Percentiles rank a stretch among this genome's conserved stretches.
These are phyloP conservation scores for Rutpela maculata DNA, from an alignment of 2,888 invertebrate genomes.

Conservation along the genomic window DNA sequence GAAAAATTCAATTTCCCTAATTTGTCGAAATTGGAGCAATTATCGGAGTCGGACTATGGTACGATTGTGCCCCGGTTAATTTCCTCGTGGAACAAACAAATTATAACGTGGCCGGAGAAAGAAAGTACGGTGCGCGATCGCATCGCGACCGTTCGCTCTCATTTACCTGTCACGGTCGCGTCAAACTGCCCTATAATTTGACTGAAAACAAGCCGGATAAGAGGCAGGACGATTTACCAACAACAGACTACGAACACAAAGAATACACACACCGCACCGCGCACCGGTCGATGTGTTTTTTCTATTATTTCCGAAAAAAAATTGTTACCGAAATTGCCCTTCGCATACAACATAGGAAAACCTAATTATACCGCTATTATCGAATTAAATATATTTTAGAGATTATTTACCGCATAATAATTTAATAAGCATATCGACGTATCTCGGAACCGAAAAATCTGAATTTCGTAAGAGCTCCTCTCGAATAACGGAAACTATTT, in stretches of 20 bases:
- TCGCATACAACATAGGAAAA: constrained; percentile 22
- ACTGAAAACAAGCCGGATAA: constrained; percentile 68
- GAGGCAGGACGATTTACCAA: constrained; percentile 69
- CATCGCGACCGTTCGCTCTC: constrained; percentile 62
- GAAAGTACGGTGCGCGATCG: constrained; percentile 56
- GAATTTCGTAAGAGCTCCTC: constrained; percentile 26
- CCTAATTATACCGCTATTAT: constrained; percentile 55
- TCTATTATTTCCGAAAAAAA: constrained; percentile 45
- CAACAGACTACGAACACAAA: constrained; percentile 68
- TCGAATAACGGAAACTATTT: constrained; percentile 26
- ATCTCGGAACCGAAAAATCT: constrained; percentile 38
- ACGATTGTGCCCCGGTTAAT: constrained; percentile 48
- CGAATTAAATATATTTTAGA: constrained; percentile 57
- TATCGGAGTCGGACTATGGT: constrained; percentile 28
- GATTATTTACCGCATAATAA: constrained; percentile 53
- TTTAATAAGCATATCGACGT: constrained; percentile 58
- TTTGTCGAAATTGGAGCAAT: constrained; percentile 39
- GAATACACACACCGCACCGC: constrained; percentile 62
- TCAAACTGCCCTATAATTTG: constrained; percentile 72
- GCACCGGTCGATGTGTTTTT: constrained; percentile 57
- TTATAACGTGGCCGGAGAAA: constrained; percentile 43
- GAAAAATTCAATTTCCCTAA: constrained; percentile 38
- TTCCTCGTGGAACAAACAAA: constrained; percentile 52
- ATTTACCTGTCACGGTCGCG: constrained; percentile 72
- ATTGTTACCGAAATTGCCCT: constrained; percentile 41